Evolutionary conservation across 2,113 vertebrate genomes (phyloP).

Genomic region (Mungos mungo): DNA sequence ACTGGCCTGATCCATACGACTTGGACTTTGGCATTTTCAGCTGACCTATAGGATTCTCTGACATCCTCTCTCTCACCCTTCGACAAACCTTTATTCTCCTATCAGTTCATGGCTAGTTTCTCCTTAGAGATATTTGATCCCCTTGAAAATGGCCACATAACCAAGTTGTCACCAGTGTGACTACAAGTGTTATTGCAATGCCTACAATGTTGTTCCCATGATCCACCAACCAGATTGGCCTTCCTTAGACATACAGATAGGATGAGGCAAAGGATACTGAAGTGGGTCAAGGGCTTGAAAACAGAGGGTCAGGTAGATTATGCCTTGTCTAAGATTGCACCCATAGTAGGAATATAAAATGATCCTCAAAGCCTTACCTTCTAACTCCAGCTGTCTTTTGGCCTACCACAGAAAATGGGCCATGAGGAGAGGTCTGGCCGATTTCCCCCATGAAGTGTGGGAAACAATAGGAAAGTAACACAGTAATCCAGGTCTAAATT

Average conservation of each 20-base stretch:
- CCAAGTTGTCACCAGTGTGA: neutral
- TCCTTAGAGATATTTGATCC: neutral
- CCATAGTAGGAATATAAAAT: neutral
- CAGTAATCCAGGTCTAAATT: neutral
- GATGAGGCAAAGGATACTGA: neutral
- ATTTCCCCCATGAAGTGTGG: neutral
- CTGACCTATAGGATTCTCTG: neutral
- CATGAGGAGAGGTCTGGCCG: neutral
- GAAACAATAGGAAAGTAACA: neutral
- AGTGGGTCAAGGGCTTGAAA: neutral
- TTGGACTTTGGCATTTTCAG: slow-evolving; percentile 9
- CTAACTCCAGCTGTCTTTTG: neutral
- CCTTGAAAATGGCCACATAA: neutral
- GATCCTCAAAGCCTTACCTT: neutral
- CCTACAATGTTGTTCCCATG: neutral
- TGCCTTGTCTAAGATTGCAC: neutral
- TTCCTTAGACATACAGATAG: neutral
- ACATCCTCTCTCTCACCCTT: neutral
- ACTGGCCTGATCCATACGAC: neutral
- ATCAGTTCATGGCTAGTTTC: neutral
- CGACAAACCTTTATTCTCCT: neutral
- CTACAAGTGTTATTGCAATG: neutral
- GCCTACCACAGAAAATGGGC: neutral
- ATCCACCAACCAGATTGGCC: neutral
- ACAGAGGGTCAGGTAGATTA: neutral